These are phyloP conservation scores for Anabas testudineus DNA, from an alignment of 2,797 vertebrate genomes.

Conservation along the genomic window DNA sequence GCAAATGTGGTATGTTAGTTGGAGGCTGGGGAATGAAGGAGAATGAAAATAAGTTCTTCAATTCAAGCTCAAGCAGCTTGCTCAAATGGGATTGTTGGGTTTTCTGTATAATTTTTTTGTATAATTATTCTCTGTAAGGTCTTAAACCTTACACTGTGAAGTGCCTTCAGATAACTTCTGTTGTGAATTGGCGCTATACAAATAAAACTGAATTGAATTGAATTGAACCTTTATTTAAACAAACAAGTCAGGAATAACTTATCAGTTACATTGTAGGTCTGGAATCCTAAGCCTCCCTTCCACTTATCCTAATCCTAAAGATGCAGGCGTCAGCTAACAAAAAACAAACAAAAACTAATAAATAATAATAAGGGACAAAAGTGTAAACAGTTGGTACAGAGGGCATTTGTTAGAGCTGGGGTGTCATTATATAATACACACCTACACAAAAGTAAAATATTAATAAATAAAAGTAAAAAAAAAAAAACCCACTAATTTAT, in stretches of 20 bases:
- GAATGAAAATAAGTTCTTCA: too few species aligned
- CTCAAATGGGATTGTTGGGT: too few species aligned
- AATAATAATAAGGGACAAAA: background rate
- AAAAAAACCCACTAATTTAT: conserved; percentile 23
- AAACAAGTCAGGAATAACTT: conserved; percentile 5
- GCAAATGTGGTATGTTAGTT: too few species aligned
- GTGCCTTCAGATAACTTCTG: too few species aligned
- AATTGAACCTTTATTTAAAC: conserved; percentile 40
- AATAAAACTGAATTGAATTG: too few species aligned
- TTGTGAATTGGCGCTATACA: too few species aligned
- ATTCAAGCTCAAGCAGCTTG: too few species aligned
- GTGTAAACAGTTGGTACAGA: conserved; percentile 7
- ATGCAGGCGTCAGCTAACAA: background rate
- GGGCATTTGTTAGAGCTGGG: background rate
- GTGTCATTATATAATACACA: background rate
- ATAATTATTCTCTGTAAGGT: too few species aligned
- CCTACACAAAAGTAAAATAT: background rate
- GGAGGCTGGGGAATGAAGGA: too few species aligned
- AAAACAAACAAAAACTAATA: conserved; percentile 1
- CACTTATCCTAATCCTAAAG: background rate
- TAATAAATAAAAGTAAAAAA: conserved; percentile 17
- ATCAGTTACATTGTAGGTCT: conserved; percentile 9
- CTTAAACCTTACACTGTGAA: too few species aligned
- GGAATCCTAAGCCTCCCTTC: background rate
- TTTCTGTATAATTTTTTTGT: too few species aligned